Evolutionary conservation across 2,797 vertebrate species (phyloP), one percentile per base, ranked within the genome.

Genomic region (Alosa sapidissima): DNA sequence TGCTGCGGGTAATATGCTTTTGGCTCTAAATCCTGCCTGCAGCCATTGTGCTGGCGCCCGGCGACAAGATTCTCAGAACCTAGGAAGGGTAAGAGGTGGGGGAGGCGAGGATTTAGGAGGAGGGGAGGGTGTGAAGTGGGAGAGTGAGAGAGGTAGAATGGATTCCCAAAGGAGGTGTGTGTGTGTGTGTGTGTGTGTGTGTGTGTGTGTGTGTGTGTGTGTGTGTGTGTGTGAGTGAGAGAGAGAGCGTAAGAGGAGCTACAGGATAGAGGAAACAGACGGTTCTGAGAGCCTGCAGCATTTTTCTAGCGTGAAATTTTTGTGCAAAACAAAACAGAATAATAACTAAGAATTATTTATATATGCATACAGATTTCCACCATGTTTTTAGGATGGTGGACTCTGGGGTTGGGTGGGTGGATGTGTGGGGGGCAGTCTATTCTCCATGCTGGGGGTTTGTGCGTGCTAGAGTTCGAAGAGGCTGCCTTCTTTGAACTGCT

Each of bases 21-120:
- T 90, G 92, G 91, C 89, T 89, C 52, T 92, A 94, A 95, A 94
- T 94, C 94, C 94, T 92, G 87, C 92, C 94, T 93, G 93, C 91
- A 88, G 91, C 93, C 91, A 90, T 94, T 94, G 93, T 93, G 91
- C 90, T 89, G 89, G 88, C 89, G 91, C 90, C 6, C 84, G 49
- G 45, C 89, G 94, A 93, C 91, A 89, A 90, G 92, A 93, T 91
- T 91, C 88, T 91, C 75, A 88, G 13, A 54, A 88, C 89, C 84
- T 84, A 52, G 81, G 62, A 88, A 87, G 89, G 88, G 88, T 13
- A 47, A 8, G 45, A 19, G 41, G 72, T 87, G 87, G 89, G 88
- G 33, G 33, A 16, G 54, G 24, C 41, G 16, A 24, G 52, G 62
- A 52, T 81, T 82, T 72, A 58, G 83, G 83, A 82, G 28, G 10